Conservation (phyloP, 2,113 vertebrate genomes). For the Gymnarchus niloticus region DNA sequence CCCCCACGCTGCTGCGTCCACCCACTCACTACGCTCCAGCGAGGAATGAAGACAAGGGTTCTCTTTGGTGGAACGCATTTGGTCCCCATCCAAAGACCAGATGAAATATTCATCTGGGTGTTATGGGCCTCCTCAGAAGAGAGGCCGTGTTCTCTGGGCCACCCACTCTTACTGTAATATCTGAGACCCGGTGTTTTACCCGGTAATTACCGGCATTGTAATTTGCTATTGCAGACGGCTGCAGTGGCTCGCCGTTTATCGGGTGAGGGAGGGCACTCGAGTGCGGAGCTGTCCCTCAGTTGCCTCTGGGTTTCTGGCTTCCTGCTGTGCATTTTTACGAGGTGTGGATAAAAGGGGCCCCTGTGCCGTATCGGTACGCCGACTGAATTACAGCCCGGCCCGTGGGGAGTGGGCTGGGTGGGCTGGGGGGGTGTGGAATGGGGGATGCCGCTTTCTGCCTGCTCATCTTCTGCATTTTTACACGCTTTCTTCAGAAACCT, state of each 20-base stretch:
- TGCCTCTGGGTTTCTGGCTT: constrained; percentile 2
- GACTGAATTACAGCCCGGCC: background rate
- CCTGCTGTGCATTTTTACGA: constrained; percentile 30
- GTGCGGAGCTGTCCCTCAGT: constrained; percentile 19
- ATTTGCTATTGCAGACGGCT: constrained; percentile 31
- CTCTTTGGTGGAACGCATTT: constrained; percentile 21
- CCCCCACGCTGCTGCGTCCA: background rate
- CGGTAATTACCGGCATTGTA: constrained; percentile 29
- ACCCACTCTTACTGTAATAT: constrained; percentile 29
- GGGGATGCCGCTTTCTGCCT: background rate
- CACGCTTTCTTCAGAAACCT: background rate
- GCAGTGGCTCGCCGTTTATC: background rate
- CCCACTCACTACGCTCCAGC: background rate
- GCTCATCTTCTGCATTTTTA: background rate
- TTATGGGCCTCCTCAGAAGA: constrained; percentile 7
- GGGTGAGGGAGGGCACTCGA: constrained; percentile 19
- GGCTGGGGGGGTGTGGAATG: too few relatives aligned
- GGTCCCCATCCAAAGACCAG: constrained; percentile 16
- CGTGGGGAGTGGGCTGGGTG: too few relatives aligned
- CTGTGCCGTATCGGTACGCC: background rate
- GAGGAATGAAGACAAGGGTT: background rate
- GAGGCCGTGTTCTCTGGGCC: background rate
- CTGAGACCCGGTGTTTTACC: constrained; percentile 18
- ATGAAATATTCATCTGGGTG: constrained; percentile 24
- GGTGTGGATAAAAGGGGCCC: constrained; percentile 20